Base-by-base conservation (phyloP, 2,888 invertebrate species). In the Nesidiocoris tenuis region DNA sequence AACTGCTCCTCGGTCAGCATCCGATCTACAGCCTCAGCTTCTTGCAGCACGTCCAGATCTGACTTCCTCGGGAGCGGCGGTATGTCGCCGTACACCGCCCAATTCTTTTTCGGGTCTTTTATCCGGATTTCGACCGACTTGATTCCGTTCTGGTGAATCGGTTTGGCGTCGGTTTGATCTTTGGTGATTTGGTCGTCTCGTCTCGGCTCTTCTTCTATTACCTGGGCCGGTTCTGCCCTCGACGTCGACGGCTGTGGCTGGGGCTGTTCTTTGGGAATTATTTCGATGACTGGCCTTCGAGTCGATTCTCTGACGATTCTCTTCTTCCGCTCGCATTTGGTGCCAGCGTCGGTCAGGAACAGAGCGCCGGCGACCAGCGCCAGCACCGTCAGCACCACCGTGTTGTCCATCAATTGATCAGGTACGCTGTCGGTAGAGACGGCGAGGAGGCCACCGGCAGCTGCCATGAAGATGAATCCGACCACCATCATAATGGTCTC, bases 341-440 rank as follows among this genome's bases (percentile, higher is more conserved):
- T 74, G 18, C 79, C 79, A 5, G 91, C 85, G 82, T 91, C 91
- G 39, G 90, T 82, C 24, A 91, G 86, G 84, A 91, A 91, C 0
- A 91, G 84, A 0, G 89, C 87, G 0, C 89, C 91, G 0, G 90
- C 90, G 1, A 89, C 80, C 21, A 91, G 84, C 1, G 91, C 89
- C 16, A 91, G 83, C 0, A 87, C 86, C 1, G 91, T 91, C 18
- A 91, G 86, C 16, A 91, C 87, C 0, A 90, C 88, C 0, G 91
- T 91, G 83, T 91, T 91, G 81, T 90, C 90, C 23, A 90, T 84
- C 80, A 92, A 84, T 76, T 88, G 87, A 12, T 85, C 84, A 0
- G 91, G 91, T 1, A 91, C 87, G 17, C 89, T 90, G 81, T 92
- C 92, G 81, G 91, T 84, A 1, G 91, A 88, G 1, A 90, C 90